A percentile compares a stretch with the other conserved stretches of the same genome.
These are phyloP conservation scores for Atopsyche davidsoni DNA, from an alignment of 1,140 invertebrate genomes.

Conservation along the genomic window DNA sequence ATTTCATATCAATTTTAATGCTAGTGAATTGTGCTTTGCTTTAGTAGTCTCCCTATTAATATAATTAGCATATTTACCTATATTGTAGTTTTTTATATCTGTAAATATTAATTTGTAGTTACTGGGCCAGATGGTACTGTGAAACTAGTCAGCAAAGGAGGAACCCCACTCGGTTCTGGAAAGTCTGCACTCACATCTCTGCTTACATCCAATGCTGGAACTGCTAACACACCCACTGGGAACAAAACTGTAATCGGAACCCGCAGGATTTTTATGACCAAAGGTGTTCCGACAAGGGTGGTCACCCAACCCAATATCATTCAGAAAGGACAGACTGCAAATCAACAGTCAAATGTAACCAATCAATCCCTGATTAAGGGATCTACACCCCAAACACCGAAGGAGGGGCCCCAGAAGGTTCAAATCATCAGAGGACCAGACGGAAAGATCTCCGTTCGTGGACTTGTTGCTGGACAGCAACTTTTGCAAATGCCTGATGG, in stretches of 20 bases:
- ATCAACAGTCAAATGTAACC: conserved; percentile 25
- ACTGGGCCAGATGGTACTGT: conserved; percentile 49
- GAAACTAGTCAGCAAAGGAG: conserved; percentile 57
- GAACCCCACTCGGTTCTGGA: conserved; percentile 49
- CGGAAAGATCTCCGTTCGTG: conserved; percentile 86
- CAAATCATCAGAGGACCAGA: conserved; percentile 86
- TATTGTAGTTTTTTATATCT: not conserved
- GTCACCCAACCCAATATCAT: conserved; percentile 51
- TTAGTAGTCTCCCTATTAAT: no score
- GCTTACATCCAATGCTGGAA: conserved; percentile 47
- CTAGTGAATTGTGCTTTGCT: conserved; percentile 10
- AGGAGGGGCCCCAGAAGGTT: conserved; percentile 66
- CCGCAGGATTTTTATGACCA: conserved; percentile 73
- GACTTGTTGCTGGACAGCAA: conserved; percentile 89
- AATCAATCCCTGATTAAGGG: conserved; percentile 33
- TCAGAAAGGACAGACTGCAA: conserved; percentile 27
- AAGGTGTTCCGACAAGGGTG: conserved; percentile 67
- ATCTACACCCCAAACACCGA: conserved; percentile 34
- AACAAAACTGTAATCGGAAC: conserved; percentile 64
- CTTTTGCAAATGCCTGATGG: conserved; percentile 90
- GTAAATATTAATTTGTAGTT: conserved; percentile 15
- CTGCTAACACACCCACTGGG: conserved; percentile 46
- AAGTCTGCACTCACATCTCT: conserved; percentile 66
- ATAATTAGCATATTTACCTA: conserved; percentile 18
- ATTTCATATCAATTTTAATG: not conserved